Evolutionary conservation across 2,113 vertebrate genomes (phyloP).

Genomic region (Etia nguti): DNA sequence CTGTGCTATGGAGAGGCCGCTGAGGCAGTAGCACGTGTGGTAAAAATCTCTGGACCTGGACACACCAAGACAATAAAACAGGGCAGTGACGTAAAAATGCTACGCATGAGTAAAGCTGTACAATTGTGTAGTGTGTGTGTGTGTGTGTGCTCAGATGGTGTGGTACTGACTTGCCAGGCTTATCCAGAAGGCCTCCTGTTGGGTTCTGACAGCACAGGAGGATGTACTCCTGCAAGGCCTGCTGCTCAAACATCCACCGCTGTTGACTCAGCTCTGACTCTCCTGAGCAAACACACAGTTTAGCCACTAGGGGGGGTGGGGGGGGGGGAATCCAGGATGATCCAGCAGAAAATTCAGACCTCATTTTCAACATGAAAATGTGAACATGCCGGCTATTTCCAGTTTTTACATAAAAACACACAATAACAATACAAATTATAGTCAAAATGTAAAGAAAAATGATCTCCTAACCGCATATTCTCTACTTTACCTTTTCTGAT

Average conservation of each 20-base stretch:
- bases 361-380: not conserved
- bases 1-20: slow-evolving; percentile 91
- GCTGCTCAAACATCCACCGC: slow-evolving; percentile 94
- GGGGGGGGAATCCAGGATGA: rapidly evolving
- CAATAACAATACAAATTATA: not conserved
- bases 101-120: not conserved
- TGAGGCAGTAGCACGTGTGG: slow-evolving; percentile 98
- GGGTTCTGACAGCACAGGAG: slow-evolving; percentile 96
- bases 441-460: not conserved
- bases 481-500: not conserved
- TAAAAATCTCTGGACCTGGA: slow-evolving; percentile 94
- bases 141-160: slow-evolving; percentile 30
- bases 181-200: slow-evolving; percentile 88
- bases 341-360: not conserved
- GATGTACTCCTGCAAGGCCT: slow-evolving; percentile 94
- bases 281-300: slow-evolving; percentile 63
- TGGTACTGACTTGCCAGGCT: slow-evolving; percentile 93
- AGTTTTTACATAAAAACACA: not conserved
- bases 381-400: not conserved
- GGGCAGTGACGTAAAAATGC: not conserved
- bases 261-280: slow-evolving; percentile 82
- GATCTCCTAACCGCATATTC: not conserved
- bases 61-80: not conserved
- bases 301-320: not conserved
- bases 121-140: not conserved